phyloP scores from a whole-genome alignment of 2,888 invertebrate genomes.

The Netelia virgata region DNA sequence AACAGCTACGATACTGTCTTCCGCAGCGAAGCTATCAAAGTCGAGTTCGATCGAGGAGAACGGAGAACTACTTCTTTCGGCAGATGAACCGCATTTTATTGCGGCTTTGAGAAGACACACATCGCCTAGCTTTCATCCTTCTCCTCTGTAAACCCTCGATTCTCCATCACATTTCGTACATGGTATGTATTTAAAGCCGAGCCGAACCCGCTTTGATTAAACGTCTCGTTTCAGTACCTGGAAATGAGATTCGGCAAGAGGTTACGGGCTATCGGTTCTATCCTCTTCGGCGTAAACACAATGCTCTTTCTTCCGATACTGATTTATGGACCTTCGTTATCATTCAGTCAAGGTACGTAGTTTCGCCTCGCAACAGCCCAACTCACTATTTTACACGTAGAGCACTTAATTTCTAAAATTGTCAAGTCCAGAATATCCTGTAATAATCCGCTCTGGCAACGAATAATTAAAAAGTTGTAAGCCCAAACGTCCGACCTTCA shows the following conservation, averaged over 20 bases:
- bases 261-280: constrained; percentile 87
- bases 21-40: constrained; percentile 12
- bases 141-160: background rate
- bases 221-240: constrained; percentile 88
- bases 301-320: constrained; percentile 88
- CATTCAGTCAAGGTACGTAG: constrained; percentile 86
- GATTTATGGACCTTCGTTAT: constrained; percentile 89
- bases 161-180: background rate
- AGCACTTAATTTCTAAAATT: too few species aligned
- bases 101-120: constrained; percentile 1
- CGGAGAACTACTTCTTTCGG: background rate
- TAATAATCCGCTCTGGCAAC: too few species aligned
- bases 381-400: background rate
- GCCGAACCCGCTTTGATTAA: constrained; percentile 28
- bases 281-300: constrained; percentile 86
- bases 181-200: background rate
- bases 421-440: too few species aligned
- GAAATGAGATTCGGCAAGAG: constrained; percentile 87
- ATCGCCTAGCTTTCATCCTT: background rate
- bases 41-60: constrained; percentile 38
- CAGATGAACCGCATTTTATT: constrained; percentile 33
- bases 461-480: too few species aligned
- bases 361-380: constrained; percentile 59
- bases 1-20: constrained; percentile 20
- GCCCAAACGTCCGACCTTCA: too few species aligned